phyloP scores from a whole-genome alignment of 2,797 vertebrate genomes.

The Notolabrus celidotus region DNA sequence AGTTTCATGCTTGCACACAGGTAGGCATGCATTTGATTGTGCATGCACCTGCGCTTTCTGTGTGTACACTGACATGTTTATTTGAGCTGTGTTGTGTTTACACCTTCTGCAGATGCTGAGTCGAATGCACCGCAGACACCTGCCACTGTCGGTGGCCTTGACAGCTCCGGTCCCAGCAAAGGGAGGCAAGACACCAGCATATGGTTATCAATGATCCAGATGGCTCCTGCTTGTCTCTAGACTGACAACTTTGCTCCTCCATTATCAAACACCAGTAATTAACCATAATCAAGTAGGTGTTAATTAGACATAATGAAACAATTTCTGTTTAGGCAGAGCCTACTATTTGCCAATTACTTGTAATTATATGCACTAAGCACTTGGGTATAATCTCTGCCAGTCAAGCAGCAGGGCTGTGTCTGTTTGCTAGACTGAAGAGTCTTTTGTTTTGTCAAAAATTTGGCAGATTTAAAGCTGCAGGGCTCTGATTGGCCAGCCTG shows the following conservation, averaged over 20 bases:
- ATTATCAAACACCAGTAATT: conserved; percentile 98
- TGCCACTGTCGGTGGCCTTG: conserved; percentile 81
- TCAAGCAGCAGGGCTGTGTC: conserved; percentile 68
- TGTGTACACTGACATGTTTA: conserved; percentile 56
- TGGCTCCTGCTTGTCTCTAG: conserved; percentile 91
- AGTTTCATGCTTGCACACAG: conserved; percentile 28
- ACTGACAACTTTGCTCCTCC: conserved; percentile 95
- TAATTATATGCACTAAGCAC: conserved; percentile 94
- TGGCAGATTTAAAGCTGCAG: conserved; percentile 91
- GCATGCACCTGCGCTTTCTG: conserved; percentile 6
- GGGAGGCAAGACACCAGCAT: conserved; percentile 79
- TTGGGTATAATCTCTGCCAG: conserved; percentile 85
- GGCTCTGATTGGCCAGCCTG: conserved; percentile 90
- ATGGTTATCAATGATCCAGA: conserved; percentile 94
- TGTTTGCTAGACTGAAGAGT: conserved; percentile 88
- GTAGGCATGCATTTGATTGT: conserved; percentile 25
- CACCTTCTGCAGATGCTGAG: conserved; percentile 71
- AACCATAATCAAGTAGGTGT: conserved; percentile 99
- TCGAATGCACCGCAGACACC: conserved; percentile 79
- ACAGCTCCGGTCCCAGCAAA: conserved; percentile 81
- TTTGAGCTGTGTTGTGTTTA: conserved; percentile 71
- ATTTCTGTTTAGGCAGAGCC: conserved; percentile 94
- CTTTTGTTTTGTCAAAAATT: conserved; percentile 93
- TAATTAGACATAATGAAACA: conserved; percentile 99
- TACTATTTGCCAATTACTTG: conserved; percentile 96